Percentiles rank a stretch among this genome's conserved stretches.
Evolutionary conservation across 2,888 invertebrate genomes (phyloP).

Genomic region (Sisyra terminalis): DNA sequence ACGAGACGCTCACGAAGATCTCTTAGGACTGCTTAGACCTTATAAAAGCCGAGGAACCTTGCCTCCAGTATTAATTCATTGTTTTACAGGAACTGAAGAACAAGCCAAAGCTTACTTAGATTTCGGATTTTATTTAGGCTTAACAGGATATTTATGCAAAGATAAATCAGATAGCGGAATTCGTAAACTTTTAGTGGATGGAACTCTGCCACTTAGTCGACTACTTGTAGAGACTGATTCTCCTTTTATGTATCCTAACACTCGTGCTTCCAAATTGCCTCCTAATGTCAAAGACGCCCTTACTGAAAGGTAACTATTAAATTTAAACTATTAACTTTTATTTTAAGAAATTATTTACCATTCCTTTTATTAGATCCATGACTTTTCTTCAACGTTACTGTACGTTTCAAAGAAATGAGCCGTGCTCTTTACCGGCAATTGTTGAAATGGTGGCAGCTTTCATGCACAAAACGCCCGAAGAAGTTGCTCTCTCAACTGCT

Average conservation of each 20-base stretch:
- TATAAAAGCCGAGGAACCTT: conserved; percentile 28
- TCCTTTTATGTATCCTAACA: conserved; percentile 93
- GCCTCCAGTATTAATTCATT: conserved; percentile 78
- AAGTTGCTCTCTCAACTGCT: conserved; percentile 78
- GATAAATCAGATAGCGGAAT: conserved; percentile 88
- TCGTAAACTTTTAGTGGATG: conserved; percentile 62
- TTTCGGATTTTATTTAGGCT: conserved; percentile 70
- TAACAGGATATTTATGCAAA: conserved; percentile 76
- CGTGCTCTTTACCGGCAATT: conserved; percentile 81
- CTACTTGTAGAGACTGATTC: conserved; percentile 85
- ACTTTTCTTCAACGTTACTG: conserved; percentile 77
- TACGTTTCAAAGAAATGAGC: conserved; percentile 92
- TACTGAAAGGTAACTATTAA: conserved; percentile 53
- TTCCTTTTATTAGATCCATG: conserved; percentile 39
- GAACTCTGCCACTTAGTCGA: conserved; percentile 65
- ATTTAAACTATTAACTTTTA: conserved; percentile 11
- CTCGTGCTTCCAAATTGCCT: conserved; percentile 81
- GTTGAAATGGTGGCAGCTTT: conserved; percentile 92
- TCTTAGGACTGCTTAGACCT: conserved; percentile 51
- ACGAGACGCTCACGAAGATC: conserved; percentile 76
- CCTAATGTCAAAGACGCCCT: conserved; percentile 72
- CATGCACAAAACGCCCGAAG: conserved; percentile 70
- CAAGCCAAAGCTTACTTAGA: conserved; percentile 72
- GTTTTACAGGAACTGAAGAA: conserved; percentile 77
- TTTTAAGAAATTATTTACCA: background rate